Conservation (phyloP, 2,888 invertebrate genomes). For the Orthonevra nobilis region DNA sequence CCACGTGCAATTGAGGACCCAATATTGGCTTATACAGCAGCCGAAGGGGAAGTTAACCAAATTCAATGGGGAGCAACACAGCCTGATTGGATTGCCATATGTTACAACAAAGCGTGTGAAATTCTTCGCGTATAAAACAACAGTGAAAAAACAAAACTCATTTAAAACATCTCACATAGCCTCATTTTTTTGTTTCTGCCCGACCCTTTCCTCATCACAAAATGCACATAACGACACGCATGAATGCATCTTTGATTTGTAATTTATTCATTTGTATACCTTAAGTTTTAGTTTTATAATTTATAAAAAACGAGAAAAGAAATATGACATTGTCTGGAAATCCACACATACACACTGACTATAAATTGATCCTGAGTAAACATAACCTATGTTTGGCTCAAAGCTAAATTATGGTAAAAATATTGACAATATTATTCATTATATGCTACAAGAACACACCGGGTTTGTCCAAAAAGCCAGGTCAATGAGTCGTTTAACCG, state of each 20-base stretch:
- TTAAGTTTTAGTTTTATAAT: slow-evolving; percentile 50
- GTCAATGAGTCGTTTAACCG: no score
- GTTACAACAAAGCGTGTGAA: slow-evolving; percentile 98
- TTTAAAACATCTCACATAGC: slow-evolving; percentile 33
- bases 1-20: slow-evolving; percentile 99
- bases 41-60: slow-evolving; percentile 99
- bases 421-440: no score
- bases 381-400: no score
- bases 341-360: slow-evolving; percentile 22
- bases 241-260: slow-evolving; percentile 54
- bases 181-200: slow-evolving; percentile 11
- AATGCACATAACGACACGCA: slow-evolving; percentile 54
- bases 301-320: slow-evolving; percentile 23
- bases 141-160: slow-evolving; percentile 58
- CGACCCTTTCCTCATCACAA: slow-evolving; percentile 40
- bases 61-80: slow-evolving; percentile 99
- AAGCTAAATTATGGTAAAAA: no score
- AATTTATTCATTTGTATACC: slow-evolving; percentile 59
- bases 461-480: no score
- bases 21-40: slow-evolving; percentile 98
- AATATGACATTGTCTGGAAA: slow-evolving; percentile 41
- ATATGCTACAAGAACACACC: no score
- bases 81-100: slow-evolving; percentile 99
- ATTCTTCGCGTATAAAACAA: slow-evolving; percentile 93
- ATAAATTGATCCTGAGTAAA: slow-evolving; percentile 6